A percentile compares a stretch with the other conserved stretches of the same genome.
These are phyloP conservation scores for Drosophila melanosoma DNA, from an alignment of 2,888 invertebrate species.

Conservation along the genomic window DNA sequence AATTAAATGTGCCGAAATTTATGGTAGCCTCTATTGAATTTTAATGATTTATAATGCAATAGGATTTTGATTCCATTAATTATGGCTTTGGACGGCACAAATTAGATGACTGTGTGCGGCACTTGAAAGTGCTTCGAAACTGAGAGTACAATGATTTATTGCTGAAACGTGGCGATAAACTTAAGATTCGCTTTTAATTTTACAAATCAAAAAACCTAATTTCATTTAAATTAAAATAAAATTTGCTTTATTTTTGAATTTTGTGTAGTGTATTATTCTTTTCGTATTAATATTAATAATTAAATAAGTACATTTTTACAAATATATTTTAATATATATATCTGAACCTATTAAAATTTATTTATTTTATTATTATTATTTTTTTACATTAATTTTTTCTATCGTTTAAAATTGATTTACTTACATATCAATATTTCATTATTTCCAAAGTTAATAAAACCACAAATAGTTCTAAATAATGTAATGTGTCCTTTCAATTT, in stretches of 20 bases:
- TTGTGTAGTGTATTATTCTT: not conserved
- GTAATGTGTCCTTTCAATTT: conserved; percentile 17
- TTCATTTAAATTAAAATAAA: not conserved
- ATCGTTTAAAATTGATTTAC: not conserved
- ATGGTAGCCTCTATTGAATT: conserved; percentile 71
- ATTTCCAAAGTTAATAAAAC: not conserved
- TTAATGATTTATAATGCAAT: conserved; percentile 67
- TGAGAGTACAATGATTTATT: conserved; percentile 27
- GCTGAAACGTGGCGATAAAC: conserved; percentile 26
- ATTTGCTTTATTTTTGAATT: not conserved
- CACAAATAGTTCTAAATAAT: conserved; percentile 12
- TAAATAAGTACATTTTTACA: not conserved
- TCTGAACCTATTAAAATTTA: not conserved
- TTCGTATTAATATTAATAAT: not conserved
- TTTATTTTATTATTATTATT: no score
- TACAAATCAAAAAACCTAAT: not conserved
- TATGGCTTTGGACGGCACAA: conserved; percentile 33
- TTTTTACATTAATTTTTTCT: not conserved
- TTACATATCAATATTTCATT: not conserved
- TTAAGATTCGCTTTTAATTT: not conserved
- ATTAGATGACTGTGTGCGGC: conserved; percentile 8
- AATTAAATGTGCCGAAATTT: conserved; percentile 74
- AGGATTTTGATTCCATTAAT: conserved; percentile 68
- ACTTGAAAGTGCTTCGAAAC: conserved; percentile 2
- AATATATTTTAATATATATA: not conserved